Conservation (phyloP, 1,140 invertebrate species). For the Sesamia nonagrioides region DNA sequence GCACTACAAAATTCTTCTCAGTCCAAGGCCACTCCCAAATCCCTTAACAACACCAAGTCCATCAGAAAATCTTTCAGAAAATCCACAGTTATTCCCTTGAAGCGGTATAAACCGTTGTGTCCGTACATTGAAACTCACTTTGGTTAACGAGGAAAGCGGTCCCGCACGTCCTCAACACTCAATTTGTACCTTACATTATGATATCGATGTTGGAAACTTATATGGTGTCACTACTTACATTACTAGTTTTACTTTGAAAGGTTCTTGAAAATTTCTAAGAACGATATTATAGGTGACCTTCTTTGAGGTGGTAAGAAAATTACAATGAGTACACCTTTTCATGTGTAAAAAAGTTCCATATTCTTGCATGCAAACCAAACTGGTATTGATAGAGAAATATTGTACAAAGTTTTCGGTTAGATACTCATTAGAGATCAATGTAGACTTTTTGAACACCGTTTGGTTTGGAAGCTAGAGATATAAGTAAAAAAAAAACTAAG, state of each 20-base stretch:
- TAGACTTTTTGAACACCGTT: too few relatives aligned
- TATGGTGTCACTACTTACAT: conserved; percentile 19
- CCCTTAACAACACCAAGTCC: conserved; percentile 15
- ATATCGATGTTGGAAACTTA: conserved; percentile 47
- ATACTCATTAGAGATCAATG: too few relatives aligned
- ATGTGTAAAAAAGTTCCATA: too few relatives aligned
- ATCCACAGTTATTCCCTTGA: conserved; percentile 29
- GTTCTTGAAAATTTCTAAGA: conserved; percentile 9
- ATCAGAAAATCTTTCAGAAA: conserved; percentile 24
- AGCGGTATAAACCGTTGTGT: conserved; percentile 34
- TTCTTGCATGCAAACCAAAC: too few relatives aligned
- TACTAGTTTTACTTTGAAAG: conserved; percentile 47
- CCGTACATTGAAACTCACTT: conserved; percentile 57
- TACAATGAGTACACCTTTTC: too few relatives aligned
- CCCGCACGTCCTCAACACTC: conserved; percentile 44
- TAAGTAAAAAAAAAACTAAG: too few relatives aligned
- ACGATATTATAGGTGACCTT: neutral
- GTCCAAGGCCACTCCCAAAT: conserved; percentile 1
- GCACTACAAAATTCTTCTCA: neutral
- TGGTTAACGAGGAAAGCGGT: conserved; percentile 52
- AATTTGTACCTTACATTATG: conserved; percentile 55
- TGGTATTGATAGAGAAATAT: too few relatives aligned
- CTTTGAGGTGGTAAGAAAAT: too few relatives aligned
- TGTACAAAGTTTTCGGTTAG: too few relatives aligned
- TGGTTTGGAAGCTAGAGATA: too few relatives aligned